Percentiles rank a stretch among this genome's conserved stretches.
phyloP scores from a whole-genome alignment of 2,888 invertebrate species.

The Agrochola lychnidis region DNA sequence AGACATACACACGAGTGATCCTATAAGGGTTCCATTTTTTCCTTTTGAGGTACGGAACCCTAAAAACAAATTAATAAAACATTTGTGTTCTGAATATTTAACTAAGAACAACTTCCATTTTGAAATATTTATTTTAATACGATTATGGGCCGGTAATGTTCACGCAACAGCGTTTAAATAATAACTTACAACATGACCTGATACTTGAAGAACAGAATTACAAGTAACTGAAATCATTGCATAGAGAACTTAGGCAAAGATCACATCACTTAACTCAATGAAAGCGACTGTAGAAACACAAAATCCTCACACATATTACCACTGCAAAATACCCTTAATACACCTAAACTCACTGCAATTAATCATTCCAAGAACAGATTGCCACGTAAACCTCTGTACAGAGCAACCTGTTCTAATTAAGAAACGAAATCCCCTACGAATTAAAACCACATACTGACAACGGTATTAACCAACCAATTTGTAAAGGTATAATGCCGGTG shows the following conservation, averaged over 20 bases:
- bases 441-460: constrained; percentile 69
- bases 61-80: not conserved
- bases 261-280: not conserved
- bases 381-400: constrained; percentile 46
- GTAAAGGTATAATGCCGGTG: constrained; percentile 61
- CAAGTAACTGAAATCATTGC: not conserved
- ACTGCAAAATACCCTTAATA: not conserved
- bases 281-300: not conserved
- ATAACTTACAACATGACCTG: no score
- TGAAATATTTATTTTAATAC: not conserved
- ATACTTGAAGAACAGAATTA: no score
- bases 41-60: no score
- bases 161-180: not conserved
- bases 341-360: constrained; percentile 34
- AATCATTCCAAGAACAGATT: constrained; percentile 46
- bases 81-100: not conserved
- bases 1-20: no score
- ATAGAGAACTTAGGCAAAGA: not conserved
- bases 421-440: constrained; percentile 64
- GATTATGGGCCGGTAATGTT: no score
- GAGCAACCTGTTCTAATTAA: constrained; percentile 65
- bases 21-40: no score
- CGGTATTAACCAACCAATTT: constrained; percentile 67
- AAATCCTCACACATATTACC: constrained; percentile 8
- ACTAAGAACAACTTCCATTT: not conserved